These are phyloP conservation scores for Lasioglossum morio DNA, from an alignment of 2,888 invertebrate genomes.

Conservation along the genomic window DNA sequence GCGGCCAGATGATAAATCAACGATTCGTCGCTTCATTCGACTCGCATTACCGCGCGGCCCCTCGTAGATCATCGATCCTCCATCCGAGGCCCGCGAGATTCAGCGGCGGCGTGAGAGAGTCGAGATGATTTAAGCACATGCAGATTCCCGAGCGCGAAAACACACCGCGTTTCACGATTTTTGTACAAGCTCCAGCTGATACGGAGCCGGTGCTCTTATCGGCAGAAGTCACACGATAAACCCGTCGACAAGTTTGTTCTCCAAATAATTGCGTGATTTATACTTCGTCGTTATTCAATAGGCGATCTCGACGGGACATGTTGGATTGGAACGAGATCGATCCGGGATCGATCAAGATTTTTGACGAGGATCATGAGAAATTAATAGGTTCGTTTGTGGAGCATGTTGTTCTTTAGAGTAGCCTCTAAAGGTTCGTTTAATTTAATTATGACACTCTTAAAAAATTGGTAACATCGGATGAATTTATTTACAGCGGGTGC, in stretches of 20 bases:
- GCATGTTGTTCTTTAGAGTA: too few species aligned
- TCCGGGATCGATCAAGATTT: too few species aligned
- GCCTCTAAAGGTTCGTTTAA: too few species aligned
- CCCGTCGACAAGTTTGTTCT: conserved; percentile 64
- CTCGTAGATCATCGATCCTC: background rate
- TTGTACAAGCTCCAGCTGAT: conserved; percentile 54
- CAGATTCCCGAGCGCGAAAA: background rate
- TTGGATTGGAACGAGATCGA: background rate
- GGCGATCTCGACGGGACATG: background rate
- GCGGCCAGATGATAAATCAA: conserved; percentile 34
- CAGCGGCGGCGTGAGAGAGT: background rate
- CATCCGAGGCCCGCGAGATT: background rate
- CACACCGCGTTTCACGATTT: background rate
- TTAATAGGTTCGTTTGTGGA: background rate
- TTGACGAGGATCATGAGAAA: background rate
- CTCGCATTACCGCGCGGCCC: background rate
- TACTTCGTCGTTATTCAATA: conserved; percentile 20
- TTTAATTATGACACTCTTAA: background rate
- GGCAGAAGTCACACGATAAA: conserved; percentile 73
- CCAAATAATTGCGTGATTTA: conserved; percentile 50
- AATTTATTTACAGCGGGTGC: too few species aligned
- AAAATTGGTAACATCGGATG: background rate
- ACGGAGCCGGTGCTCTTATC: conserved; percentile 71
- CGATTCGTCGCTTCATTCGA: conserved; percentile 29
- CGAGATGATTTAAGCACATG: background rate